A percentile compares a stretch with the other conserved stretches of the same genome.
Conservation (phyloP, 1,140 invertebrate genomes). For the Pseudomyrmex sp. region DNA sequence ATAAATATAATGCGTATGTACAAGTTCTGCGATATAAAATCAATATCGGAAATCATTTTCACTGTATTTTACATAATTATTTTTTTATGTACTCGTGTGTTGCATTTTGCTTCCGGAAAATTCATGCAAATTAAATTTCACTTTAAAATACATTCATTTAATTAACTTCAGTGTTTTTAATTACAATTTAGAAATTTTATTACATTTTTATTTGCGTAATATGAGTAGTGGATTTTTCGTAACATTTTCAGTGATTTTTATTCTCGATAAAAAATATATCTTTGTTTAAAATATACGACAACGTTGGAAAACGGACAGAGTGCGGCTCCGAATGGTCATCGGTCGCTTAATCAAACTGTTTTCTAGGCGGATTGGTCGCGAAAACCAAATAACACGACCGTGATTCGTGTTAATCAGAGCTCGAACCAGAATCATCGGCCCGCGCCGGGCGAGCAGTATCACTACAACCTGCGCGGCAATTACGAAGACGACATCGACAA, state of each 20-base stretch:
- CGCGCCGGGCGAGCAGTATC: conserved; percentile 49
- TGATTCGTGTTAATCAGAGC: conserved; percentile 82
- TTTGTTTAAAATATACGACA: neutral
- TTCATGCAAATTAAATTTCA: conserved; percentile 5
- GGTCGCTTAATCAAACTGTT: conserved; percentile 7
- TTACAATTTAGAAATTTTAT: neutral
- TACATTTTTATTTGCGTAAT: neutral
- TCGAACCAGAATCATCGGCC: conserved; percentile 68
- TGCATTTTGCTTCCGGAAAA: neutral
- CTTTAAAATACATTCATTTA: neutral
- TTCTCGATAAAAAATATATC: neutral
- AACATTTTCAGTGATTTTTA: neutral
- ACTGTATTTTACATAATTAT: neutral
- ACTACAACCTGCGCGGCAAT: conserved; percentile 69
- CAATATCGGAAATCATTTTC: neutral
- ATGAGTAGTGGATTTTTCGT: neutral
- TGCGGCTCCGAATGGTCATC: neutral
- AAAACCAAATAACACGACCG: conserved; percentile 83
- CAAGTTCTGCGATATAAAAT: neutral
- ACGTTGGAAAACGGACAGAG: neutral
- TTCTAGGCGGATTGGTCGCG: conserved; percentile 82
- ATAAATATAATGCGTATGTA: too few relatives aligned
- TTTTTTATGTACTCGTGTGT: neutral
- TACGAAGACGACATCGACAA: conserved; percentile 78
- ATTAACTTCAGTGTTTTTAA: too few relatives aligned